Percentiles rank a stretch among this genome's conserved stretches.
phyloP scores from a whole-genome alignment of 2,888 invertebrate species.

The Blastobasis adustella region DNA sequence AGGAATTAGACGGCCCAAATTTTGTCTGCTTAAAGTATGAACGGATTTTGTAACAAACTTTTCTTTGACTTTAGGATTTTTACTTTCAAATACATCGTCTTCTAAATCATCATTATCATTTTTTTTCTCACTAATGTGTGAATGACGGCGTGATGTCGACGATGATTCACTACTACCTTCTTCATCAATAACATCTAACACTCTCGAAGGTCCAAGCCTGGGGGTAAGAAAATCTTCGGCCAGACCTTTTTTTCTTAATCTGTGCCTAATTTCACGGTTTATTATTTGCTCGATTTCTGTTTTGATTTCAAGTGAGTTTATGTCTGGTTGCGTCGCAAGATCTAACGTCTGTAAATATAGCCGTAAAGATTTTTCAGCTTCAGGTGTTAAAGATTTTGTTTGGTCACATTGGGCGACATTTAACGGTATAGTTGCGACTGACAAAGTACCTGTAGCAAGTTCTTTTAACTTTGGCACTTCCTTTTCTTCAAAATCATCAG shows the following conservation, averaged over 20 bases:
- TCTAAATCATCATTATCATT: slow-evolving; percentile 64
- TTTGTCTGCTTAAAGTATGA: slow-evolving; percentile 36
- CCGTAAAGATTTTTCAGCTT: slow-evolving; percentile 73
- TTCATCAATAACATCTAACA: slow-evolving; percentile 85
- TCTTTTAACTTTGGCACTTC: slow-evolving; percentile 27
- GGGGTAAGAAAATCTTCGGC: slow-evolving; percentile 47
- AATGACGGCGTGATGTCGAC: slow-evolving; percentile 71
- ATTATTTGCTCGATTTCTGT: slow-evolving; percentile 61
- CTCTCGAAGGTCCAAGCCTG: slow-evolving; percentile 78
- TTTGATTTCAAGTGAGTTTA: slow-evolving; percentile 51
- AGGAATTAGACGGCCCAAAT: slow-evolving; percentile 48
- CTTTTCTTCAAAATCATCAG: slow-evolving; percentile 48
- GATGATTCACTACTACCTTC: slow-evolving; percentile 81
- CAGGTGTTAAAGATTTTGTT: slow-evolving; percentile 63
- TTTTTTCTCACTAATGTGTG: slow-evolving; percentile 66
- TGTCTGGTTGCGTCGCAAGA: slow-evolving; percentile 63
- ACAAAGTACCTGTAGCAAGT: slow-evolving; percentile 46
- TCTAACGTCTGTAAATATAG: slow-evolving; percentile 74
- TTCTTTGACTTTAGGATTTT: slow-evolving; percentile 28
- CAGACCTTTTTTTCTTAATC: slow-evolving; percentile 54
- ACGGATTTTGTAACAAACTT: slow-evolving; percentile 26
- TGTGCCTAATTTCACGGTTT: slow-evolving; percentile 57
- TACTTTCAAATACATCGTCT: slow-evolving; percentile 65
- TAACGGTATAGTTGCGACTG: slow-evolving; percentile 55
- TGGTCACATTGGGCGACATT: slow-evolving; percentile 55